Base-by-base conservation (phyloP, 2,113 vertebrate genomes). In the Nanorana parkeri region DNA sequence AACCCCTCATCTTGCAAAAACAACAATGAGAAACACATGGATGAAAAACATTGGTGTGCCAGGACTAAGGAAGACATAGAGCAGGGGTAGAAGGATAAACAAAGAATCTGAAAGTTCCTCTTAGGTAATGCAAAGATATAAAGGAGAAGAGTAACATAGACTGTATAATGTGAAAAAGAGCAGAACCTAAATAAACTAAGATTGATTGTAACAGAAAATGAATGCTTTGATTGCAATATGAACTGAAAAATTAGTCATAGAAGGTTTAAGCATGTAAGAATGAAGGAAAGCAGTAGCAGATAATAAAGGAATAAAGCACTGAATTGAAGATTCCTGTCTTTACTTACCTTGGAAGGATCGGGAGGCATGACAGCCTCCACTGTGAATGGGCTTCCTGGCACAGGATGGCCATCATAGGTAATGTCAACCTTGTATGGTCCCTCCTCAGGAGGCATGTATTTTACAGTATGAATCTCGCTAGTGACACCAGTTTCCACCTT, bases 361-460 rank as follows among this genome's bases (percentile, higher is more conserved):
- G 94, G 91, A 13, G 93, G 90, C 1, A 95, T 90, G 66, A 96
- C 92, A 0, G 94, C 96, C 81, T 95, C 95, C 8, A 96, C 82
- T 0, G 86, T 89, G 89, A 95, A 98, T 17, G 96, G 96, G 26
- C 96, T 96, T 29, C 95, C 95, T 0, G 95, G 95, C 83, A 97
- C 93, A 0, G 95, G 94, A 0, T 89, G 83, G 0, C 96, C 94
- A 28, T 97, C 96, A 4, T 96, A 97, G 75, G 94, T 96, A 85
- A 97, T 91, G 24, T 96, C 95, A 17, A 97, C 94, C 86, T 96
- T 94, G n/a, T 97, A 95, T 0, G 95, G 93, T 5, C 94, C 95
- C 20, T 92, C 91, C 41, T 96, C 95, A 0, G 93, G 88, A 26
- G 94, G 96, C 65, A 97, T 96, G 65, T 97, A 98, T 85, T 94